Base-by-base conservation (phyloP, 2,888 invertebrate species). In the Xanthia icteritia region DNA sequence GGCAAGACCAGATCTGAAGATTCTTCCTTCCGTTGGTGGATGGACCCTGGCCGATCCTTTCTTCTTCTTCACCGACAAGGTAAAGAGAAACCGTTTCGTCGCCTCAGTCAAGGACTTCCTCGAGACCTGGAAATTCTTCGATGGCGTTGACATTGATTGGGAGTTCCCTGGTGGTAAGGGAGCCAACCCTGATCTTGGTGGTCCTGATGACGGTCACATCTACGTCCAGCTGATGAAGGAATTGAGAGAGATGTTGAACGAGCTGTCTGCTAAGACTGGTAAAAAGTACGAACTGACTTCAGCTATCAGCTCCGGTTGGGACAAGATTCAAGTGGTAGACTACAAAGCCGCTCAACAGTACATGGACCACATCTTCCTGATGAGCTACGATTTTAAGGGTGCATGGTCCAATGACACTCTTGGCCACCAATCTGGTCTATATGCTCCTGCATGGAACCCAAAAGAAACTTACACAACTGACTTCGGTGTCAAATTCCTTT, bases 161-260 rank as follows among this genome's bases (percentile, higher is more conserved):
- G 96, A 96, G 82, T 96, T 96, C 94, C 96, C 96, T 88, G 96
- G 96, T 66, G 96, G 96, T 79, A 96, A 96, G 77, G 96, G 96
- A 27, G 96, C 96, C 9, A 96, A 96, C 86, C 96, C 96, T 54
- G 90, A 94, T 69, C 93, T 96, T 17, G 96, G 96, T 20, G 91
- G 94, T 20, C 96, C 96, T 54, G 92, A 95, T 64, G 96, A 96
- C 58, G 96, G 96, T 31, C 93, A 94, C 23, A 86, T 93, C 3
- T 96, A 96, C 86, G 94, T 96, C 0, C 83, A 87, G 8, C 89
- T 96, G 11, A 96, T 96, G 96, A 95, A 93, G 72, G 96, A 96
- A 86, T 90, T 96, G 5, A 94, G 96, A 69, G 92, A 93, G 64
- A 96, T 96, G 96, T 86, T 96, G 65, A 94, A 96, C 82, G 94